These are phyloP conservation scores for Hydropsyche tenuis DNA, from an alignment of 1,140 invertebrate genomes.

Conservation along the genomic window DNA sequence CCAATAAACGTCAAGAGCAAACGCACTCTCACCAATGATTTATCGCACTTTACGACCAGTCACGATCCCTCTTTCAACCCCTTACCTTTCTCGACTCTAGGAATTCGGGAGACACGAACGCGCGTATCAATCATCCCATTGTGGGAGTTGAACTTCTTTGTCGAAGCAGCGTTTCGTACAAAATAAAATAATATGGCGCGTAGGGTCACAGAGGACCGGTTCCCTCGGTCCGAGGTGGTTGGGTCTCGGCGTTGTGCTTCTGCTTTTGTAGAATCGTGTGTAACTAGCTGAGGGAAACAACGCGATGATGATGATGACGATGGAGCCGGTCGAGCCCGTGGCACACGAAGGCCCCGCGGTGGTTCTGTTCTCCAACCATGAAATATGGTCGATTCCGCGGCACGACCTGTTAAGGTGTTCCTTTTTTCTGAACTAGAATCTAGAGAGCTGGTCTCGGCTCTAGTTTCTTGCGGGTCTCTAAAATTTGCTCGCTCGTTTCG, in stretches of 20 bases:
- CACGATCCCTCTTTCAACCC: not conserved
- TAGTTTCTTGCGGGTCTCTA: not conserved
- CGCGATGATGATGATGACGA: not conserved
- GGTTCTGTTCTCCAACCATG: too few species aligned
- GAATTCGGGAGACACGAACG: conserved; percentile 2
- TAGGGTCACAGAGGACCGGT: conserved; percentile 20
- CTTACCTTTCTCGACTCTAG: not conserved
- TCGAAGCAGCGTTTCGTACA: not conserved
- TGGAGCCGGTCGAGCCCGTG: not conserved
- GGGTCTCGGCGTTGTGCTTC: too few species aligned
- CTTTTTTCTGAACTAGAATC: not conserved
- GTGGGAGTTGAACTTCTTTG: not conserved
- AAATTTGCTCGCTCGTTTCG: too few species aligned
- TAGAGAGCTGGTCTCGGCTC: not conserved
- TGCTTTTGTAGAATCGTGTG: conserved; percentile 17
- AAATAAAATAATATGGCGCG: too few species aligned
- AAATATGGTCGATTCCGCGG: too few species aligned
- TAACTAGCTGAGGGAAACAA: not conserved
- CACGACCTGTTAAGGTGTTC: not conserved
- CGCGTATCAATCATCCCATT: conserved; percentile 25
- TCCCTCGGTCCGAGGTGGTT: conserved; percentile 17
- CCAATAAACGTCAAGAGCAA: not conserved
- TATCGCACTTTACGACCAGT: not conserved
- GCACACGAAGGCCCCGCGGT: conserved; percentile 23
- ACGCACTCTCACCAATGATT: not conserved